These are phyloP conservation scores for Chloropsis cyanopogon DNA, from an alignment of 2,113 vertebrate species.

Conservation along the genomic window DNA sequence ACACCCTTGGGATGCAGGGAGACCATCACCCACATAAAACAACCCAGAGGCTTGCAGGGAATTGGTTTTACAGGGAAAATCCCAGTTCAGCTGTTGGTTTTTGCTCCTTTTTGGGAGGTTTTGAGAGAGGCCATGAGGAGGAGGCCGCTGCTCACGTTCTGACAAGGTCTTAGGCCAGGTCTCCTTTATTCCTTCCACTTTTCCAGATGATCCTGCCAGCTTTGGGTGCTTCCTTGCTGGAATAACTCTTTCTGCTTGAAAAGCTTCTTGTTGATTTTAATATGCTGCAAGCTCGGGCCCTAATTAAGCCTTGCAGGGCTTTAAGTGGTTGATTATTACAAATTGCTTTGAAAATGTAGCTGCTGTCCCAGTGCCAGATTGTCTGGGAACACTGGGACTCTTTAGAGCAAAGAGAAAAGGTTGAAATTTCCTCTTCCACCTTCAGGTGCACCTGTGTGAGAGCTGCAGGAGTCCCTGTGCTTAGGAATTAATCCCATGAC, in stretches of 20 bases:
- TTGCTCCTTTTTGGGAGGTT: not conserved
- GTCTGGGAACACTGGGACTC: not conserved
- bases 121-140: not conserved
- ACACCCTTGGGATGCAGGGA: not conserved
- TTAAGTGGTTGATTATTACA: not conserved
- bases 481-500: accelerated
- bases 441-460: not conserved
- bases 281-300: not conserved
- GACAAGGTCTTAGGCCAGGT: not conserved
- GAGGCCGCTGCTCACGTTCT: not conserved
- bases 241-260: not conserved
- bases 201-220: not conserved
- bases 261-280: not conserved
- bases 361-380: not conserved
- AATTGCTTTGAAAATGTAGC: not conserved
- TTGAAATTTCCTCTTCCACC: not conserved
- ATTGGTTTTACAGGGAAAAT: not conserved
- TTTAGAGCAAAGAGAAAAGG: not conserved
- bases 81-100: not conserved
- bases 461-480: not conserved
- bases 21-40: not conserved
- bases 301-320: not conserved
- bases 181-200: not conserved
- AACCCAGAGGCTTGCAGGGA: not conserved
- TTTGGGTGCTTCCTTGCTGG: not conserved